A percentile compares a stretch with the other conserved stretches of the same genome.
Evolutionary conservation across 2,113 vertebrate genomes (phyloP).

Genomic region (Cheirogaleus medius): DNA sequence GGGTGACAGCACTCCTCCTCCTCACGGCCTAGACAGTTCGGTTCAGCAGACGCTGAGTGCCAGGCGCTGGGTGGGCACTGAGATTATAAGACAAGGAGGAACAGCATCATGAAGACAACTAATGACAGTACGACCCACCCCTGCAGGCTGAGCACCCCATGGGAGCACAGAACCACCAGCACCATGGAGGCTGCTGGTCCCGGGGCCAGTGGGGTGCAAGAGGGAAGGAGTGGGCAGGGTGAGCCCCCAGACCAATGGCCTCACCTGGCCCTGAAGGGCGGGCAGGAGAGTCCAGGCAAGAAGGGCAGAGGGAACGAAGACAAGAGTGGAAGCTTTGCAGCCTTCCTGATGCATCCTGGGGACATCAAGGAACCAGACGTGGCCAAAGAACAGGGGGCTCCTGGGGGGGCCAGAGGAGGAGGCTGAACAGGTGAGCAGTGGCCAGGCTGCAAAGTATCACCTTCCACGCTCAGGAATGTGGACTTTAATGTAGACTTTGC

Average conservation of each 20-base stretch:
- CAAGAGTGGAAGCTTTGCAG: too few species aligned
- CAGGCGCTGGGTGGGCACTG: neutral
- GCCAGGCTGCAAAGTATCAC: neutral
- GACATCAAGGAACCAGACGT: neutral
- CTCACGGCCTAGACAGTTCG: neutral
- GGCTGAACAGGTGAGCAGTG: neutral
- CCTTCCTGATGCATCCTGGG: neutral
- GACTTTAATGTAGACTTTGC: neutral
- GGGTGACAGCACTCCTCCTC: neutral
- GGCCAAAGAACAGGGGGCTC: neutral
- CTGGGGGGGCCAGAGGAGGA: neutral
- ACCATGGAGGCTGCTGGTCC: neutral
- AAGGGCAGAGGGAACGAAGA: neutral
- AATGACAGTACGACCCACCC: rapidly evolving
- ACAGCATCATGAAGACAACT: neutral
- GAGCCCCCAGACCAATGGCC: neutral
- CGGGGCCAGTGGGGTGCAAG: neutral
- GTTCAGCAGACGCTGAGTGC: neutral
- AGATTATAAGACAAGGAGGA: neutral
- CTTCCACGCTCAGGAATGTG: rapidly evolving
- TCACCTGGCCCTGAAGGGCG: neutral
- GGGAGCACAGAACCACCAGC: rapidly evolving
- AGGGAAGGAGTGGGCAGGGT: neutral
- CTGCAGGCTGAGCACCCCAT: rapidly evolving
- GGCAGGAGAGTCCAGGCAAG: neutral